Conservation (phyloP, 2,113 vertebrate genomes). For the Pantherophis guttatus region DNA sequence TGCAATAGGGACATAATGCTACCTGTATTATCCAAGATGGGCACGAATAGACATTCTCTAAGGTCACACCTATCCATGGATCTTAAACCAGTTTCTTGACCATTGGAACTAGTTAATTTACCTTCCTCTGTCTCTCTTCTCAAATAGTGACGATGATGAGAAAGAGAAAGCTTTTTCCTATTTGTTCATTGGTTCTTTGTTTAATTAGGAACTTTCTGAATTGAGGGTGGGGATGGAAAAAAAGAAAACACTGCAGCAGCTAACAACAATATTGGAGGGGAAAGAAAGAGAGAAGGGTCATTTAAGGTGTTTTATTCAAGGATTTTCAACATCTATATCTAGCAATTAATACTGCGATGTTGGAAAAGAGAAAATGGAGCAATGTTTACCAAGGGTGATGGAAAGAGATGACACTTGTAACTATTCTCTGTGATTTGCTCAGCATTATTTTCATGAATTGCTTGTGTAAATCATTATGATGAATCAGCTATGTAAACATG, state of each 20-base stretch:
- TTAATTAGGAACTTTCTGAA: background rate
- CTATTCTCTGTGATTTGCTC: background rate
- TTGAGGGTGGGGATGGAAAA: background rate
- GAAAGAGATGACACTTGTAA: background rate
- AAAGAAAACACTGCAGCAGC: background rate
- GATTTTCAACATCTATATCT: background rate
- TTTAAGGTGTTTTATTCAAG: background rate
- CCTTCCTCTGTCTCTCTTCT: background rate
- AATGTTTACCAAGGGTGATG: background rate
- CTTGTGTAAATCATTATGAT: slow-evolving; percentile 23
- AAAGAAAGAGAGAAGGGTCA: background rate
- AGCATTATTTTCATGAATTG: slow-evolving; percentile 44
- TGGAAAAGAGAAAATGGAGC: background rate
- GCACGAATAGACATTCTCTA: background rate
- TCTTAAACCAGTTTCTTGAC: background rate
- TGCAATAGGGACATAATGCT: background rate
- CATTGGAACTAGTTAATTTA: background rate
- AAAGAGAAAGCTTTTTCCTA: background rate
- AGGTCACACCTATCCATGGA: background rate
- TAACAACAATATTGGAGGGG: background rate
- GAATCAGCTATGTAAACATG: slow-evolving; percentile 39
- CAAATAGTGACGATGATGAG: background rate
- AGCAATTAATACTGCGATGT: background rate
- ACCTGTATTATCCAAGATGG: background rate
- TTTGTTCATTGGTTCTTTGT: background rate